Evolutionary conservation across 2,113 vertebrate genomes (phyloP).

Genomic region (Diadophis punctatus): DNA sequence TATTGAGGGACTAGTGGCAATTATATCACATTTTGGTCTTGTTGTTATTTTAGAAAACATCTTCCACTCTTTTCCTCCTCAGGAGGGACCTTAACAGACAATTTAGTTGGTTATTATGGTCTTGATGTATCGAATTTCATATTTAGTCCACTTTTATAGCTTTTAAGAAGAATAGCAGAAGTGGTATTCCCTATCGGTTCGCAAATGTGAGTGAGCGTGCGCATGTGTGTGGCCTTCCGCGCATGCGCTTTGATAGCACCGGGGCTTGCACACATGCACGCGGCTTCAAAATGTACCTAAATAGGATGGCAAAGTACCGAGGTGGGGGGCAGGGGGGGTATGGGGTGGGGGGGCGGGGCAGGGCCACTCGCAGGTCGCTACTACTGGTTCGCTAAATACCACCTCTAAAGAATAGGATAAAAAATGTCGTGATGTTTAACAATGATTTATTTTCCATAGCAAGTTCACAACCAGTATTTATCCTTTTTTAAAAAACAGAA

Average conservation of each 20-base stretch:
- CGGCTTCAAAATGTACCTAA: no score
- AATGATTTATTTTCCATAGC: not conserved
- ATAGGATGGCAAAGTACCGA: no score
- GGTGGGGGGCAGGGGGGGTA: no score
- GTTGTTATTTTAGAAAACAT: not conserved
- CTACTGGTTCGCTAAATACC: no score
- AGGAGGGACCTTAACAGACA: not conserved
- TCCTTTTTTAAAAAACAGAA: slow-evolving; percentile 70
- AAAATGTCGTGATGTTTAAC: not conserved
- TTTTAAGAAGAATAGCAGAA: not conserved
- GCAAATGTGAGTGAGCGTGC: no score
- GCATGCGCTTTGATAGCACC: no score
- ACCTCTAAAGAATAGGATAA: not conserved
- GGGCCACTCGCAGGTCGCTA: no score
- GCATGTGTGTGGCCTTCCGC: no score
- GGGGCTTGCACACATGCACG: no score
- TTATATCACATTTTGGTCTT: not conserved
- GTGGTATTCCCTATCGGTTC: no score
- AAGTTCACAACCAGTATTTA: not conserved
- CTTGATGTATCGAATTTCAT: not conserved
- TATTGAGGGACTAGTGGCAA: not conserved
- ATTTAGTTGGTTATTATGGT: not conserved
- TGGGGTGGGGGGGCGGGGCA: no score
- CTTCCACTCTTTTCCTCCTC: not conserved
- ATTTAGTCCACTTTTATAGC: not conserved